These are phyloP conservation scores for Peribatodes rhomboidaria DNA, from an alignment of 2,888 invertebrate species.

Conservation along the genomic window DNA sequence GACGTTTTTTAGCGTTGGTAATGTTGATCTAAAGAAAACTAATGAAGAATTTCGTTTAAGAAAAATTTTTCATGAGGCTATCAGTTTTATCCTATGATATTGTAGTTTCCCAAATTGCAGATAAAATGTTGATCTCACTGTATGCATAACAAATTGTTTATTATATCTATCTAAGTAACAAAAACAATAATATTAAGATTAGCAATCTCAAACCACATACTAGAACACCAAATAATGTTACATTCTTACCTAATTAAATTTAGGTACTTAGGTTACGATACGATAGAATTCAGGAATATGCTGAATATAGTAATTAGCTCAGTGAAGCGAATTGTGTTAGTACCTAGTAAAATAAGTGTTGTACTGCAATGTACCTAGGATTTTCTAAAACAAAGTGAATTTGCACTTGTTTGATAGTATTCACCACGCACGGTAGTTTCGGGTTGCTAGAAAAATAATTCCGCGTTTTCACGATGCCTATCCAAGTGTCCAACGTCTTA, in stretches of 20 bases:
- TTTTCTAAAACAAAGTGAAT: no score
- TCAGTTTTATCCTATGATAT: no score
- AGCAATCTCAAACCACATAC: neutral
- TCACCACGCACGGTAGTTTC: neutral
- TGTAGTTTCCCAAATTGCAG: no score
- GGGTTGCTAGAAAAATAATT: no score
- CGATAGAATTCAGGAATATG: neutral
- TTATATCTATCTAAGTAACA: no score
- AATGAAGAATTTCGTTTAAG: neutral
- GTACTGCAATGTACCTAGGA: neutral
- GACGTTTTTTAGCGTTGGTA: no score
- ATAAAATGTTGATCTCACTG: no score
- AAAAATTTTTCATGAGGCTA: no score
- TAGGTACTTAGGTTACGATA: no score
- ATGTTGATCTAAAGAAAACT: no score
- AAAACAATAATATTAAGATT: neutral
- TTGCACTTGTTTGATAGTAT: neutral
- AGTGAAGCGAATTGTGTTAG: neutral
- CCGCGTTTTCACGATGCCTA: neutral
- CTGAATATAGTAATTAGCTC: neutral
- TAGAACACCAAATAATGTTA: conserved; percentile 22
- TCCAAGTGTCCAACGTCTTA: no score
- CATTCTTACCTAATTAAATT: conserved; percentile 1
- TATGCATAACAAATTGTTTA: no score
- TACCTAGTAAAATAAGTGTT: neutral